Conservation (phyloP, 2,888 invertebrate species). For the Drosophila setosimentum region DNA sequence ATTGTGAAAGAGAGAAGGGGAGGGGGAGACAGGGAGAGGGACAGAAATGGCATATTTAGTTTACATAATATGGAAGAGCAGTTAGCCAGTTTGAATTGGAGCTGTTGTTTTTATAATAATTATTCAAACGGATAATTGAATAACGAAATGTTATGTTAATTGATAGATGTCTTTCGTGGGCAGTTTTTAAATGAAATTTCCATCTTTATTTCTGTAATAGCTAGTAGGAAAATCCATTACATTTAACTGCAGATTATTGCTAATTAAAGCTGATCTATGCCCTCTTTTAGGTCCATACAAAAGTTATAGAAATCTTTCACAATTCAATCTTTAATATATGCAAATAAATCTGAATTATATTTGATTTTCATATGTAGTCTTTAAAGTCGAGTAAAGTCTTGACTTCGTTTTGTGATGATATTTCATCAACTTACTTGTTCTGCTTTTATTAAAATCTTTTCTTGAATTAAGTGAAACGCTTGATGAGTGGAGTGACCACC, state of each 20-base stretch:
- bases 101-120: conserved; percentile 39
- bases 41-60: conserved; percentile 4
- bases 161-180: conserved; percentile 20
- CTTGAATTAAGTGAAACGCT: conserved; percentile 26
- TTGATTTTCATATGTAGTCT: not conserved
- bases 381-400: not conserved
- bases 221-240: not conserved
- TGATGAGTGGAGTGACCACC: conserved; percentile 1
- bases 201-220: conserved; percentile 1
- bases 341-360: not conserved
- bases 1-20: conserved; percentile 7
- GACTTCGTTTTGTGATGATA: not conserved
- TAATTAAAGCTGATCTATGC: too few relatives aligned
- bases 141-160: conserved; percentile 48
- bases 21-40: not conserved
- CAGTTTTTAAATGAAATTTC: not conserved
- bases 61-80: conserved; percentile 30
- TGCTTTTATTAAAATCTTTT: conserved; percentile 12
- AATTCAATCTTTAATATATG: not conserved
- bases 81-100: conserved; percentile 45
- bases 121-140: conserved; percentile 54
- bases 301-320: too few relatives aligned
- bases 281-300: too few relatives aligned
- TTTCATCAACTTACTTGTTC: not conserved
- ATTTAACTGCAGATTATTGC: not conserved